phyloP scores from a whole-genome alignment of 2,888 invertebrate species.

The Synergus laeviventris region DNA sequence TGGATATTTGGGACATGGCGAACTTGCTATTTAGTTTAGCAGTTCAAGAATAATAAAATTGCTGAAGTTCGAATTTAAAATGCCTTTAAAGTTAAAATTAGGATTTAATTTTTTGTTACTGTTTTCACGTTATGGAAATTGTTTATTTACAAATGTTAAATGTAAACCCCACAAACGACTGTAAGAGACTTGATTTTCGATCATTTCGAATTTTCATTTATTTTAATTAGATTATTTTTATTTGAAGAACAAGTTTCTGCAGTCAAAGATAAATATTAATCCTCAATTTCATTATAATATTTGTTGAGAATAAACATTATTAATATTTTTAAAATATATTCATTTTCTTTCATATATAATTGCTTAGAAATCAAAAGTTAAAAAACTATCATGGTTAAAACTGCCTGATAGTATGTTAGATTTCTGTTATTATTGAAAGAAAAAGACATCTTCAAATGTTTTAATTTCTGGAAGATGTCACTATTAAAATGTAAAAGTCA shows the following conservation, averaged over 20 bases:
- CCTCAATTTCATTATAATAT: neutral
- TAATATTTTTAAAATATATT: neutral
- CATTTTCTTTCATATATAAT: neutral
- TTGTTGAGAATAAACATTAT: neutral
- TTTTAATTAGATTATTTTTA: neutral
- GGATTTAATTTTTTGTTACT: neutral
- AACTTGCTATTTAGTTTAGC: conserved; percentile 44
- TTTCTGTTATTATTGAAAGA: neutral
- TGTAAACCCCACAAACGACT: neutral
- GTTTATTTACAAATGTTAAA: neutral
- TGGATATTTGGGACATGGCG: conserved; percentile 47
- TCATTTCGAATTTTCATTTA: neutral
- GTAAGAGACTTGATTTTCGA: neutral
- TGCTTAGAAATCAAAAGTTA: too few relatives aligned
- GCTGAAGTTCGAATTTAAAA: neutral
- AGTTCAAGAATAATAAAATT: neutral
- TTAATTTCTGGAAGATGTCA: too few relatives aligned
- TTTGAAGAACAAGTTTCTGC: neutral
- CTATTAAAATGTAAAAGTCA: too few relatives aligned
- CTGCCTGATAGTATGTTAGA: neutral
- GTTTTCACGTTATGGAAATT: neutral
- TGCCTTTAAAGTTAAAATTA: neutral
- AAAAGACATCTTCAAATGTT: too few relatives aligned
- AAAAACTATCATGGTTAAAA: too few relatives aligned
- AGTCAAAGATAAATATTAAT: neutral